These are phyloP conservation scores for Anagyrus pseudococci DNA, from an alignment of 2,888 invertebrate genomes.

Conservation along the genomic window DNA sequence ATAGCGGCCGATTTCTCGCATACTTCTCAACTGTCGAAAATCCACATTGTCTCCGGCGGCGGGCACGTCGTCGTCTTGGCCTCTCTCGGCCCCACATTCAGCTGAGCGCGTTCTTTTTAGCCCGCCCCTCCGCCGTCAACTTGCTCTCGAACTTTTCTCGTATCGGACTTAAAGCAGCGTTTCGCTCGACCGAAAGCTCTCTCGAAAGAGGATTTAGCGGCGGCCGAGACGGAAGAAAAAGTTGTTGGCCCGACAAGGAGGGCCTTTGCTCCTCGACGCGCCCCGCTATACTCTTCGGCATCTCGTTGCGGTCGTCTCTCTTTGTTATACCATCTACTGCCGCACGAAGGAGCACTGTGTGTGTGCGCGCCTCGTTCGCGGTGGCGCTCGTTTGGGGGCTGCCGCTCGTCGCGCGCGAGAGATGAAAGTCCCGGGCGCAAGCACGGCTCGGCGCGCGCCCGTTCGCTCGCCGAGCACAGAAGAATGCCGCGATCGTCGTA, in stretches of 20 bases:
- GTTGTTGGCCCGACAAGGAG: conserved; percentile 3
- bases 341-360: no score
- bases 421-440: background rate
- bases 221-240: conserved; percentile 27
- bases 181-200: conserved; percentile 35
- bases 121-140: conserved; percentile 24
- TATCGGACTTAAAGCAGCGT: conserved; percentile 38
- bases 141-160: conserved; percentile 38
- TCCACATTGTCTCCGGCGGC: conserved; percentile 33
- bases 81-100: background rate
- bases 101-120: conserved; percentile 27
- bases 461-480: background rate
- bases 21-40: conserved; percentile 37
- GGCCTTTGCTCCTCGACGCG: background rate
- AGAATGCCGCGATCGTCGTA: background rate
- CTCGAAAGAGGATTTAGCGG: conserved; percentile 39
- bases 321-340: no score
- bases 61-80: conserved; percentile 3
- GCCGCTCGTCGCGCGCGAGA: background rate
- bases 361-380: no score
- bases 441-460: background rate
- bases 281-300: conserved; percentile 28
- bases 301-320: no score
- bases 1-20: conserved; percentile 28
- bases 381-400: conserved; percentile 30